Evolutionary conservation across 2,888 invertebrate species (phyloP), one percentile per base, ranked within the genome.

Genomic region (Stenodera caucasica): DNA sequence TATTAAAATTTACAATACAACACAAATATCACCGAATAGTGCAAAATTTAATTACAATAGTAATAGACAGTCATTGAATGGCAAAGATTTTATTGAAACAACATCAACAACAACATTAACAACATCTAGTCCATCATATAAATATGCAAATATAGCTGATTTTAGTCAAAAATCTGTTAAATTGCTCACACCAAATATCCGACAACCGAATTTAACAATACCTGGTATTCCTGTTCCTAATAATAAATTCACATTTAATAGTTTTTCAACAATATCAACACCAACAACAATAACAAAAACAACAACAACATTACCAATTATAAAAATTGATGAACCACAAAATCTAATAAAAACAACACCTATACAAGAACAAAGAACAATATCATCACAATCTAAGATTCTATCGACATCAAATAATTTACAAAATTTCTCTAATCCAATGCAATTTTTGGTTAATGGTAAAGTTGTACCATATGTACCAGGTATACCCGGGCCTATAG

Each of bases 391-490:
- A 63, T 70, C 67, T 54, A 69, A 63, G 63, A 63, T 66, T 71
- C 74, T 70, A 60, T 77, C 78, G 61, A 69, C 77, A 56, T 70
- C 79, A 6, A 77, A 77, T 51, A 63, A 79, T n/a, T 78, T 77
- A 60, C 77, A 77, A 72, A 73, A 70, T 57, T 75, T 82, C 61
- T 83, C 79, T 70, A 83, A 83, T 68, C 84, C 84, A 2, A 71
- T 85, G 67, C 84, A 82, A 54, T 67, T 84, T 40, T 75, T 83
- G 1, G 82, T 87, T 40, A 85, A 86, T 65, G 91, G 90, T 21
- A 91, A 90, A 77, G 81, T 89, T n/a, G 90, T 94, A 73, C 90
- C 92, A 0, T 90, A 91, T 77, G 92, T 94, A 11, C 93, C 93
- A 6, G 94, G 93, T 12, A 94, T 94, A 80, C 93, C 94, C 0